phyloP scores from a whole-genome alignment of 2,888 invertebrate genomes.

The Agrotis clavis region DNA sequence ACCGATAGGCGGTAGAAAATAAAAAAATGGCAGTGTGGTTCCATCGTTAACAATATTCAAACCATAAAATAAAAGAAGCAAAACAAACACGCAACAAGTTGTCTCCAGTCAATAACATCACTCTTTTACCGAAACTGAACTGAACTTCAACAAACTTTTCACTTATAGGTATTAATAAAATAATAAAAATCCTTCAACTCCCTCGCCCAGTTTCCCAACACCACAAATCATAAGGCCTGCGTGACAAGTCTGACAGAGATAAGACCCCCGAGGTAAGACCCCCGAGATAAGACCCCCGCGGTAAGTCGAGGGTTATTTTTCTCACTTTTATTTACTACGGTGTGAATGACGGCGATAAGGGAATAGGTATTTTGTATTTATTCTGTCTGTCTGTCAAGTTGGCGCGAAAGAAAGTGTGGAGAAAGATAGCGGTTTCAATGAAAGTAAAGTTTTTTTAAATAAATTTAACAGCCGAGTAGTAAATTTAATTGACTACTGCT shows the following conservation, averaged over 20 bases:
- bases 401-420: neutral
- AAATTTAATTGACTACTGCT: neutral
- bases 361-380: slow-evolving; percentile 33
- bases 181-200: slow-evolving; percentile 42
- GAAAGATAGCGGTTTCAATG: neutral
- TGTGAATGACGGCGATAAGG: slow-evolving; percentile 48
- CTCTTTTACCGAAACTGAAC: neutral
- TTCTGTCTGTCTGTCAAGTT: slow-evolving; percentile 24
- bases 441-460: neutral
- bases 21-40: neutral
- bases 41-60: neutral
- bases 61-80: neutral
- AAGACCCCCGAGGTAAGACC: slow-evolving; percentile 79
- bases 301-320: slow-evolving; percentile 79
- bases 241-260: slow-evolving; percentile 78
- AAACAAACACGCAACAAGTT: slow-evolving; percentile 5
- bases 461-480: too few relatives aligned
- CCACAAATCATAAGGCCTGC: slow-evolving; percentile 80
- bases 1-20: too few relatives aligned
- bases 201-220: slow-evolving; percentile 45
- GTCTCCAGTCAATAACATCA: neutral
- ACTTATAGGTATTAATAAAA: slow-evolving; percentile 45
- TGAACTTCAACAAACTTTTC: slow-evolving; percentile 34
- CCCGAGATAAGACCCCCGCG: slow-evolving; percentile 72
- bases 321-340: slow-evolving; percentile 65